These are phyloP conservation scores for Gordius sp. DNA, from an alignment of 2,888 invertebrate species.

Conservation along the genomic window DNA sequence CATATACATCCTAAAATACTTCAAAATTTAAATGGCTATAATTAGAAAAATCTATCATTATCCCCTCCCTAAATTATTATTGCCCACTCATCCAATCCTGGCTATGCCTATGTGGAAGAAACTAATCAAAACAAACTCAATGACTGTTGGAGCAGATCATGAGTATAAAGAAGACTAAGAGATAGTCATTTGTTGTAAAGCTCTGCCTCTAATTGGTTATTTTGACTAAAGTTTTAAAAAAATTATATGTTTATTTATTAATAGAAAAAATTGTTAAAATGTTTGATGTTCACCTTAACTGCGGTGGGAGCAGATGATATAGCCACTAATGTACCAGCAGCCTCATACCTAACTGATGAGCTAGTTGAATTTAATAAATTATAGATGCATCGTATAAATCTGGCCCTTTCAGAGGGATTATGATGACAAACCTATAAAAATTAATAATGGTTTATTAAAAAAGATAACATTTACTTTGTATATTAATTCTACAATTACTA, in stretches of 20 bases:
- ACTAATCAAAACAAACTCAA: too few relatives aligned
- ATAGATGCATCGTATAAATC: conserved; percentile 94
- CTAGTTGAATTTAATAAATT: conserved; percentile 76
- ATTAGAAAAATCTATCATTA: too few relatives aligned
- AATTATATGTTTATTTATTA: too few relatives aligned
- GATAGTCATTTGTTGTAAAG: too few relatives aligned
- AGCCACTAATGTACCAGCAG: conserved; percentile 86
- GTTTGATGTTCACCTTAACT: conserved; percentile 42
- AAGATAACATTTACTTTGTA: conserved; percentile 49
- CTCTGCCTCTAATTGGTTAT: not conserved
- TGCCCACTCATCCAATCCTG: too few relatives aligned
- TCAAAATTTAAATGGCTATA: too few relatives aligned
- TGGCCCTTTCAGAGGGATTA: conserved; percentile 71
- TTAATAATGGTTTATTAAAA: too few relatives aligned
- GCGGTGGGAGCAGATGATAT: conserved; percentile 90
- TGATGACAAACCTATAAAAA: conserved; percentile 70
- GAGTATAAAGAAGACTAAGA: too few relatives aligned
- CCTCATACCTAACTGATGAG: conserved; percentile 88
- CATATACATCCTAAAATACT: too few relatives aligned
- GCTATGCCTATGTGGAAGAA: too few relatives aligned
- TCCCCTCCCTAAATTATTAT: too few relatives aligned
- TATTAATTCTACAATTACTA: conserved; percentile 91
- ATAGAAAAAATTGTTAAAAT: conserved; percentile 4
- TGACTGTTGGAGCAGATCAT: too few relatives aligned
- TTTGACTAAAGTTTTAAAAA: not conserved